phyloP scores from a whole-genome alignment of 2,888 invertebrate genomes.

The Aspidiotus destructor region DNA sequence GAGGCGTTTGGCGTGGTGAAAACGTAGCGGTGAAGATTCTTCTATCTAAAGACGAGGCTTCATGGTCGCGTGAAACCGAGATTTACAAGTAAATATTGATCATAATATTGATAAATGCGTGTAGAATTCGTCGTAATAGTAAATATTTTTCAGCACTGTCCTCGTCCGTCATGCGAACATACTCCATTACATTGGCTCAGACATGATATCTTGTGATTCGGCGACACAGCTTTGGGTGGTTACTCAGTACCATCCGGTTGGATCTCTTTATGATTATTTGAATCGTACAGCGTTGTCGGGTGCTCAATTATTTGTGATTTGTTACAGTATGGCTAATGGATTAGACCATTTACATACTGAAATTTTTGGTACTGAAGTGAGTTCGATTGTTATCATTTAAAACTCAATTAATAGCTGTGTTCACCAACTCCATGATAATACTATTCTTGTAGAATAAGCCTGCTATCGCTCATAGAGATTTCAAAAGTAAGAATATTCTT shows the following conservation, averaged over 20 bases:
- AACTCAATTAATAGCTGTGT: not conserved
- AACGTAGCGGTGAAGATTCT: constrained; percentile 93
- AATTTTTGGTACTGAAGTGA: constrained; percentile 81
- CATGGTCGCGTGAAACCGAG: constrained; percentile 87
- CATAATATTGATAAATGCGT: not conserved
- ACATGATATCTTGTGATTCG: constrained; percentile 83
- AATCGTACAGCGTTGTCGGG: constrained; percentile 62
- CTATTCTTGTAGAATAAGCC: constrained; percentile 64
- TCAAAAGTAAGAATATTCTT: constrained; percentile 91
- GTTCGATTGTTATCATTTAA: constrained; percentile 34
- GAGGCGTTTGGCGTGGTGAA: constrained; percentile 73
- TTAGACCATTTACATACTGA: constrained; percentile 88
- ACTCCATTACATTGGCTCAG: constrained; percentile 89
- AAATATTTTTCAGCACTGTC: constrained; percentile 55
- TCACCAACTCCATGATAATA: not conserved
- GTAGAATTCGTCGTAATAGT: not conserved
- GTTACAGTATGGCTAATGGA: constrained; percentile 74
- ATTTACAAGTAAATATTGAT: constrained; percentile 59
- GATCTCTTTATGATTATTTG: constrained; percentile 84
- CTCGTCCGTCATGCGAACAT: constrained; percentile 85
- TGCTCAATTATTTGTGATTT: constrained; percentile 70
- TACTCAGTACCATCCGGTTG: constrained; percentile 84
- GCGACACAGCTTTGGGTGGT: constrained; percentile 92
- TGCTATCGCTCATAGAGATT: constrained; percentile 88
- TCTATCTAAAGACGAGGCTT: constrained; percentile 86